Base-by-base conservation (phyloP, 2,888 invertebrate species). In the Leptarthrus brevirostris region DNA sequence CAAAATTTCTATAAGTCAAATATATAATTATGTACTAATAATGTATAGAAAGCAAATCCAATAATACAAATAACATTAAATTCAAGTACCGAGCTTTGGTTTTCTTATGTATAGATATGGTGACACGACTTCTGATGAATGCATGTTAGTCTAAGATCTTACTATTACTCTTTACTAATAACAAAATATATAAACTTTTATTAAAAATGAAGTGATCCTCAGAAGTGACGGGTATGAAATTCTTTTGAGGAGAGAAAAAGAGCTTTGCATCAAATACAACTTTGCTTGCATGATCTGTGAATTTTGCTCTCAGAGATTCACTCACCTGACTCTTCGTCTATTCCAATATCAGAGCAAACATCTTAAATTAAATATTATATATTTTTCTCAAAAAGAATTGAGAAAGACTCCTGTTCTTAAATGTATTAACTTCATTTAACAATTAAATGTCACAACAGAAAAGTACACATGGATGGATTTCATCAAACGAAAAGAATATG, bases 301-400 rank as follows among this genome's bases (percentile, higher is more conserved):
- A 40, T 64, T 44, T 74, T 69, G 69, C 49, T 74, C 49, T 53
- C 47, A 61, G 18, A 71, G 71, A 76, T 75, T 76, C 76, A 76
- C 76, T 76, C 76, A 76, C 76, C 76, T 76, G 76, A 61, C 71
- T 52, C 53, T 56, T 70, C 58, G 58, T 74, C 74, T 69, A 64
- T 74, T 74, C 72, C 74, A 72, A 30, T 36, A 34, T 74, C 74
- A 76, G 53, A 72, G 74, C 74, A 69, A 66, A 72, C 47, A 72
- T 74, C 76, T 76, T 76, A 69, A 72, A 66, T 73, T 69, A 74
- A 34, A 74, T 56, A 71, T 74, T 74, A 71, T 61, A n/a, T n/a
- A 74, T 44, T 52, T 66, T 66, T 66, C 47, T 69, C 52, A 34
- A 10, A 52, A 69, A 52, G 26, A 34, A 30, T 44, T 20, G 30